Percentiles rank a stretch among this genome's conserved stretches.
Evolutionary conservation across 2,797 vertebrate genomes (phyloP).

Genomic region (Nannoperca australis): DNA sequence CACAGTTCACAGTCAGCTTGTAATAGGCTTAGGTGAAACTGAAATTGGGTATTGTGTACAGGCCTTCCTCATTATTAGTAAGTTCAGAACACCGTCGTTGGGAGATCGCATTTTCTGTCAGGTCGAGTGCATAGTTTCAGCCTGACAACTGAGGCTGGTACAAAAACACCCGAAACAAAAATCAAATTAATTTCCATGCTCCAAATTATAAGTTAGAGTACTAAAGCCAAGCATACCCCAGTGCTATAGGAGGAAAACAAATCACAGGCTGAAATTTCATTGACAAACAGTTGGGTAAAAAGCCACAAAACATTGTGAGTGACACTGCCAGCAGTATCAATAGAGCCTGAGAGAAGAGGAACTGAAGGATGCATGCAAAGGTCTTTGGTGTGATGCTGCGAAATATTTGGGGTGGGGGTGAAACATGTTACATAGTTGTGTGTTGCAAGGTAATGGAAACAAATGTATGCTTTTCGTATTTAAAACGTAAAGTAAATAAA

Average conservation of each 20-base stretch:
- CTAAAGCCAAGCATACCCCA: slow-evolving; percentile 37
- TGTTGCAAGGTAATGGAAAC: not conserved
- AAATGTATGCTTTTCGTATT: not conserved
- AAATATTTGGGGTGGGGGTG: not conserved
- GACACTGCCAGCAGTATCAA: slow-evolving; percentile 80
- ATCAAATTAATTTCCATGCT: slow-evolving; percentile 70
- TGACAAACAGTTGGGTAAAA: slow-evolving; percentile 49
- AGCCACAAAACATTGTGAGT: slow-evolving; percentile 39
- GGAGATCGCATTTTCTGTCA: slow-evolving; percentile 47
- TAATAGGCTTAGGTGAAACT: slow-evolving; percentile 70
- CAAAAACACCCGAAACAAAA: slow-evolving; percentile 56
- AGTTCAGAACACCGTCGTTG: slow-evolving; percentile 51
- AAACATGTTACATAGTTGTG: not conserved
- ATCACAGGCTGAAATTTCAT: slow-evolving; percentile 36
- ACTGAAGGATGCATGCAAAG: slow-evolving; percentile 15
- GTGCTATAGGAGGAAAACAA: slow-evolving; percentile 10
- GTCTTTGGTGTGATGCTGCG: slow-evolving; percentile 36
- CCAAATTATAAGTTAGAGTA: slow-evolving; percentile 48
- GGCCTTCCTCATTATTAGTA: slow-evolving; percentile 46
- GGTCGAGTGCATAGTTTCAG: slow-evolving; percentile 42
- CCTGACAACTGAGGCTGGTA: slow-evolving; percentile 58
- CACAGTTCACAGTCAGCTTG: slow-evolving; percentile 60
- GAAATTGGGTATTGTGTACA: slow-evolving; percentile 66
- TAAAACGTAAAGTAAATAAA: slow-evolving; percentile 3
- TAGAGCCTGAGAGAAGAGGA: slow-evolving; percentile 57